Conservation (phyloP, 2,888 invertebrate genomes). For the Epiblema foenella region DNA sequence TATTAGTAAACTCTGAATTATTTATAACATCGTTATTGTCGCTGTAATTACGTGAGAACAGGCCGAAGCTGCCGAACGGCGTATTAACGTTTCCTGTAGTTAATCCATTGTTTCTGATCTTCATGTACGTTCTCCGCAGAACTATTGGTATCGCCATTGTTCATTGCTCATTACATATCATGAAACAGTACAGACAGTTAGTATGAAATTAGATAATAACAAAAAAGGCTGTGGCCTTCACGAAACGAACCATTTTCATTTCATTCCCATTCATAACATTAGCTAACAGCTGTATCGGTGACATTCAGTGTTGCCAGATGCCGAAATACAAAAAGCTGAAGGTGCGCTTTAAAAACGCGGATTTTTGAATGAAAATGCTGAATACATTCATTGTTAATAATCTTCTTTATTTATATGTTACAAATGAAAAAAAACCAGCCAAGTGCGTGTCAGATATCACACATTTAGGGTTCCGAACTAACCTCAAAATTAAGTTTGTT, state of each 20-base stretch:
- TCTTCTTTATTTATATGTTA: too few relatives aligned
- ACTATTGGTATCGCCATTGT: conserved; percentile 63
- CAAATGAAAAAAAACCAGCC: too few relatives aligned
- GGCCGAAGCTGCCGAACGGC: conserved; percentile 48
- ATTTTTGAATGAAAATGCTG: too few relatives aligned
- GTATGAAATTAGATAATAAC: conserved; percentile 15
- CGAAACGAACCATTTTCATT: not conserved
- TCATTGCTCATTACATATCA: conserved; percentile 29
- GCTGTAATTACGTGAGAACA: conserved; percentile 56
- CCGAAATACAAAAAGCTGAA: too few relatives aligned
- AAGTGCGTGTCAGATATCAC: too few relatives aligned
- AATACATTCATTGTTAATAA: too few relatives aligned
- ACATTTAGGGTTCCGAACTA: too few relatives aligned
- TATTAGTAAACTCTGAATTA: conserved; percentile 68
- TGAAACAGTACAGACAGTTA: not conserved
- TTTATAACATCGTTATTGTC: conserved; percentile 63
- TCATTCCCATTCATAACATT: not conserved
- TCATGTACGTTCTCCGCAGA: conserved; percentile 68
- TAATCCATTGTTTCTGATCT: conserved; percentile 64
- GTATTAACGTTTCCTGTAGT: conserved; percentile 53
- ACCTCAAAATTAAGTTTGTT: too few relatives aligned
- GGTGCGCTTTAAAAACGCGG: too few relatives aligned
- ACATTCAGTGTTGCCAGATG: too few relatives aligned
- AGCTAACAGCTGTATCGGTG: conserved; percentile 17
- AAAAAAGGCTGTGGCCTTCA: conserved; percentile 24